phyloP scores from a whole-genome alignment of 2,113 vertebrate genomes.

The Nematolebias whitei region DNA sequence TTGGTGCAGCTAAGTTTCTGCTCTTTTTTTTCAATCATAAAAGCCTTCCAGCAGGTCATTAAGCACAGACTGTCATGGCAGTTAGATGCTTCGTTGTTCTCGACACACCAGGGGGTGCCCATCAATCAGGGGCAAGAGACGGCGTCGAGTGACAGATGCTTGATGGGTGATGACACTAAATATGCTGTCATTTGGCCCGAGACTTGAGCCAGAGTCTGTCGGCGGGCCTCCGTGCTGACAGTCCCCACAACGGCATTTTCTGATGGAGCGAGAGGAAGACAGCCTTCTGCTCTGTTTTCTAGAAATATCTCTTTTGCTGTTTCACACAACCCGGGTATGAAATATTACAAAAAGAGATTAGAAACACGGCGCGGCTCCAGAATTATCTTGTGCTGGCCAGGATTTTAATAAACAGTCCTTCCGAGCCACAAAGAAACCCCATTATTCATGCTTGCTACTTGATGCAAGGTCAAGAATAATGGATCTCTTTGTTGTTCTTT shows the following conservation, averaged over 20 bases:
- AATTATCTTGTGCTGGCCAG: not conserved
- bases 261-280: slow-evolving; percentile 15
- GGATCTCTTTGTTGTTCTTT: slow-evolving; percentile 39
- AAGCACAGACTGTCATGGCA: slow-evolving; percentile 47
- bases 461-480: slow-evolving; percentile 56
- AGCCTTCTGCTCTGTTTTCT: slow-evolving; percentile 2
- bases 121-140: slow-evolving; percentile 67
- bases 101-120: slow-evolving; percentile 57
- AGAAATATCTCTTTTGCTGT: slow-evolving; percentile 3
- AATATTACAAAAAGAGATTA: slow-evolving; percentile 3
- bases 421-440: not conserved
- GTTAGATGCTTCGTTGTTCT: slow-evolving; percentile 43
- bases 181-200: slow-evolving; percentile 62
- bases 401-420: slow-evolving; percentile 23
- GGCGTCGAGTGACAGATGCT: slow-evolving; percentile 52
- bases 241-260: slow-evolving; percentile 12
- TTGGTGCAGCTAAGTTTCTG: slow-evolving; percentile 33
- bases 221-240: slow-evolving; percentile 33
- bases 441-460: slow-evolving; percentile 1
- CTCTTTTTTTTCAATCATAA: slow-evolving; percentile 21
- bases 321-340: not conserved
- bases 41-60: slow-evolving; percentile 60
- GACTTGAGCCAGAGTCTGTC: slow-evolving; percentile 55
- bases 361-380: slow-evolving; percentile 8
- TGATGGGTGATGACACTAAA: slow-evolving; percentile 72